A percentile compares a stretch with the other conserved stretches of the same genome.
phyloP scores from a whole-genome alignment of 2,888 invertebrate species.

The Lasioglossum marginatum region DNA sequence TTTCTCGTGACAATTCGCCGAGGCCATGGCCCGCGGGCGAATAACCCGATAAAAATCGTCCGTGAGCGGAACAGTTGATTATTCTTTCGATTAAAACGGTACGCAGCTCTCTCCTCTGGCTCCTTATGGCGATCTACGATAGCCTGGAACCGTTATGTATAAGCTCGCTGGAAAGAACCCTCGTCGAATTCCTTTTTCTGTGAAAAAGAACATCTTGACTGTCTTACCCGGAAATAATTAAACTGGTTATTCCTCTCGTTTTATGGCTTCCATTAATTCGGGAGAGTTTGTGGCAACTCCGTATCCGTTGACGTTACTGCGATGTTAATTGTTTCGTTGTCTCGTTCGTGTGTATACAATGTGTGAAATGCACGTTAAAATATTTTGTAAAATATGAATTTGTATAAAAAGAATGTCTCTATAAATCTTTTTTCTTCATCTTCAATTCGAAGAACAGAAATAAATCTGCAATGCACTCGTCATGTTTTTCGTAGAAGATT shows the following conservation, averaged over 20 bases:
- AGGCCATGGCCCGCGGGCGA: background rate
- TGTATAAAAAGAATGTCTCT: too few relatives aligned
- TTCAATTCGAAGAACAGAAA: too few relatives aligned
- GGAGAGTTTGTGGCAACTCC: background rate
- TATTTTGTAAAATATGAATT: too few relatives aligned
- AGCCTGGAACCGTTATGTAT: background rate
- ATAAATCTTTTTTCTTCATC: background rate
- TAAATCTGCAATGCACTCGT: too few relatives aligned
- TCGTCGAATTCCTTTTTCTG: background rate
- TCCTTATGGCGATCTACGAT: background rate
- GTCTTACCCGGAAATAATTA: background rate
- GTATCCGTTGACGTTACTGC: too few relatives aligned
- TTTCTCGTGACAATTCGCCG: conserved; percentile 34
- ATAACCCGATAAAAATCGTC: conserved; percentile 38
- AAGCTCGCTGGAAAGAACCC: background rate
- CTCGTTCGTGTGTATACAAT: background rate
- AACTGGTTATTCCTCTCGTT: background rate
- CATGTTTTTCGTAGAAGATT: background rate
- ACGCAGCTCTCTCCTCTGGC: too few relatives aligned
- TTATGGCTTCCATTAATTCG: background rate
- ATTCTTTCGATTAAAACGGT: conserved; percentile 5
- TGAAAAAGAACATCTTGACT: background rate
- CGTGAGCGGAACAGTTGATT: conserved; percentile 14
- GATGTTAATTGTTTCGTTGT: background rate
- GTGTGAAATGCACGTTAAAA: too few relatives aligned